These are phyloP conservation scores for Cecidostiba fungosa DNA, from an alignment of 2,888 invertebrate species.

Conservation along the genomic window DNA sequence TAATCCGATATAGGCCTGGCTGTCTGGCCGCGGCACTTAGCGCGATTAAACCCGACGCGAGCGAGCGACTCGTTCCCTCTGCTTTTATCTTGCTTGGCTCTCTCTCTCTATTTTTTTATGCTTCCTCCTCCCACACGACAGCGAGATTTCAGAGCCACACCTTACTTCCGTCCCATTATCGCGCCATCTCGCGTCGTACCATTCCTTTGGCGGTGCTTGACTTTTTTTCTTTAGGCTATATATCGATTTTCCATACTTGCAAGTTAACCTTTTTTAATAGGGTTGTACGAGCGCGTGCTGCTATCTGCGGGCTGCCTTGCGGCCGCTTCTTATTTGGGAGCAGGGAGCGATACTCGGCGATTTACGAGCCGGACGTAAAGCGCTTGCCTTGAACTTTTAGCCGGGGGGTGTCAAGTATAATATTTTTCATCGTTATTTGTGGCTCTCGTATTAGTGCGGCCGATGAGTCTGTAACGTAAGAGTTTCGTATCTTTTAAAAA, in stretches of 20 bases:
- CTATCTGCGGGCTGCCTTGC: conserved; percentile 8
- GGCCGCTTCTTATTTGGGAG: conserved; percentile 22
- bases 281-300: conserved; percentile 10
- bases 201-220: not conserved
- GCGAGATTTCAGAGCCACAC: conserved; percentile 66
- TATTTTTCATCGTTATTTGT: not conserved
- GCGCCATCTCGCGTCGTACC: conserved; percentile 57
- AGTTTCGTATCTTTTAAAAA: not conserved
- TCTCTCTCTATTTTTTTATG: conserved; percentile 61
- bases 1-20: conserved; percentile 73
- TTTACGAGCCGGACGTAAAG: conserved; percentile 33
- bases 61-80: conserved; percentile 50
- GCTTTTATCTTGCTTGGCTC: conserved; percentile 55
- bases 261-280: conserved; percentile 57
- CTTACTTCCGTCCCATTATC: conserved; percentile 66
- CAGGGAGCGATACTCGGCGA: conserved; percentile 21
- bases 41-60: conserved; percentile 74
- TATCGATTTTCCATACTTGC: conserved; percentile 67
- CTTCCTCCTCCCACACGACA: conserved; percentile 18
- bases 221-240: not conserved
- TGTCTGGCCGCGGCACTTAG: conserved; percentile 69
- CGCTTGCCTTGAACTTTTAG: conserved; percentile 17
- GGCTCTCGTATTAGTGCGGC: not conserved
- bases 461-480: not conserved
- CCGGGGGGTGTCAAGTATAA: no score